Evolutionary conservation across 2,797 vertebrate genomes (phyloP).

Genomic region (Nyctibius grandis): DNA sequence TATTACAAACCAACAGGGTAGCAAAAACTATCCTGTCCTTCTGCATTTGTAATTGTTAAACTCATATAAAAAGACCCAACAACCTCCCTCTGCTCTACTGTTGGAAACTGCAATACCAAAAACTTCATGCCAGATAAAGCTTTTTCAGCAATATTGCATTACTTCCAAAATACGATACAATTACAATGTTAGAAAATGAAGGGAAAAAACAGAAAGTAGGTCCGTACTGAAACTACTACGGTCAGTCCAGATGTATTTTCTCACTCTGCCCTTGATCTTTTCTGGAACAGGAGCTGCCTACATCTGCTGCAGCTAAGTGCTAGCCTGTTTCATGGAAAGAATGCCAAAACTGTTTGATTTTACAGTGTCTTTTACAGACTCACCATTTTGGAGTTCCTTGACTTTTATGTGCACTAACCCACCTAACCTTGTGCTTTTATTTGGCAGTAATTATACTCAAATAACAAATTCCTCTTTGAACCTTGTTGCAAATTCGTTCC

Average conservation of each 20-base stretch:
- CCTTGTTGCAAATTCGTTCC: neutral
- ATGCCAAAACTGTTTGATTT: neutral
- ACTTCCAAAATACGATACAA: neutral
- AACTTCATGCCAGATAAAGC: neutral
- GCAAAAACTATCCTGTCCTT: neutral
- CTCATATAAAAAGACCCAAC: neutral
- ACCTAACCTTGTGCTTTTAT: neutral
- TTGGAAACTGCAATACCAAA: neutral
- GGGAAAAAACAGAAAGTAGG: neutral
- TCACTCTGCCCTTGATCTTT: conserved; percentile 4
- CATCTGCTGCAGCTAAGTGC: neutral
- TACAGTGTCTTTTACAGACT: neutral
- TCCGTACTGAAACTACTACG: neutral
- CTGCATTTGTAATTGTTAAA: neutral
- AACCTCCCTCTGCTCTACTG: neutral
- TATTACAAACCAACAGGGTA: neutral
- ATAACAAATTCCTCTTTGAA: neutral
- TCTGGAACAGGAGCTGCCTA: neutral
- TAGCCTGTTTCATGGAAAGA: neutral
- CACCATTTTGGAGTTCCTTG: neutral
- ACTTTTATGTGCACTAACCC: neutral
- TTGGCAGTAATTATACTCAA: neutral
- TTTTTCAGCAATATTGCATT: neutral
- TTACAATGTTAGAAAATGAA: neutral
- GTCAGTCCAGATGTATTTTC: neutral